Base-by-base conservation (phyloP, 2,888 invertebrate genomes). In the Onthophagus sagittarius region DNA sequence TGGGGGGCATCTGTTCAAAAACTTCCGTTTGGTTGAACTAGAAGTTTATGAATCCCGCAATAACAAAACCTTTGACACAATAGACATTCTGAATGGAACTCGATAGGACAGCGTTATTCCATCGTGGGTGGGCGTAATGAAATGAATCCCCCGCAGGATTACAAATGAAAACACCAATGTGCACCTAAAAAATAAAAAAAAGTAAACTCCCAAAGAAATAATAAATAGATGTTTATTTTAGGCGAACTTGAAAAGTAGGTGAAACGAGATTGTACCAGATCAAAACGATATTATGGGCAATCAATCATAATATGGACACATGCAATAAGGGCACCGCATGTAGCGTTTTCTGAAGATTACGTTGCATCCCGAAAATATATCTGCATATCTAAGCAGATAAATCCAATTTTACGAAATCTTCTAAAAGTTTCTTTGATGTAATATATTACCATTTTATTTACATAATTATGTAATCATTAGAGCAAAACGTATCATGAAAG, bases 271-370 rank as follows among this genome's bases (percentile, higher is more conserved):
- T 67, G 67, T 67, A 67, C 15, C 15, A 23, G 67, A 67, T 67
- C 67, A 67, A 67, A 67, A 67, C 23, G 67, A 67, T 31, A 67
- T 67, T 67, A 67, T 23, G 6, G 9, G 13, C 67, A 31, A 67
- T 67, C 67, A 67, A 67, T 67, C 67, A 67, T 67, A 67, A 23
- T 53, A 53, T 23, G 67, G 67, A 67, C 67, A 23, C 3, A 23
- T 67, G 67, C 67, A 67, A 67, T 67, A 67, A 67, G 31, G 32
- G 67, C 67, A 67, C 67, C 67, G 23, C 31, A n/a, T 67, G 67
- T 67, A 67, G 32, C 32, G 32, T 23, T 67, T 67, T 67, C 32
- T 67, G 67, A 67, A 67, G 67, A 67, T 67, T 67, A 67, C 23
- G 23, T 31, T 67, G 63, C 14, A 67, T 23, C 15, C 14, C 64